Conservation (phyloP, 2,888 invertebrate species). For the Dryomyza anilis region DNA sequence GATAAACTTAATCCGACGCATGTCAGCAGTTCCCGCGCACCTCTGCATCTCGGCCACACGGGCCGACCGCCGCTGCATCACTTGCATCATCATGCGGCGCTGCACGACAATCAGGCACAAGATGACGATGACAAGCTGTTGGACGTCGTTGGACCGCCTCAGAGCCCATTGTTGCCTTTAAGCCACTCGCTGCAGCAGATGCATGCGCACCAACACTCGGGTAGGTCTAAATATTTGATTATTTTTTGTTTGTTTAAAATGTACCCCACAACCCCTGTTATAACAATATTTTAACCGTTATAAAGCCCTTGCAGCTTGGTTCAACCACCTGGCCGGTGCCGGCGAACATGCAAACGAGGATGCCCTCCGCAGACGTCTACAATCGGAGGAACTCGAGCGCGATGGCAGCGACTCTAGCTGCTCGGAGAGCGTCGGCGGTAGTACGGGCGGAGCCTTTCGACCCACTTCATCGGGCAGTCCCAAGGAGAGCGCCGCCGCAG, state of each 20-base stretch:
- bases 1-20: constrained; percentile 65
- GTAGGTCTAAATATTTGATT: constrained; percentile 48
- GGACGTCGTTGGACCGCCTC: constrained; percentile 87
- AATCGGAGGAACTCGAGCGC: constrained; percentile 69
- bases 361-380: constrained; percentile 63
- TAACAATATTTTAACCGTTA: constrained; percentile 41
- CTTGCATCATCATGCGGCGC: constrained; percentile 49
- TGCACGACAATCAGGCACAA: constrained; percentile 62
- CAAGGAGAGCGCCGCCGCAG: constrained; percentile 61
- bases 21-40: constrained; percentile 63
- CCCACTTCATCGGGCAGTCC: constrained; percentile 64
- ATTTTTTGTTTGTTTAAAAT: background rate
- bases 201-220: constrained; percentile 63
- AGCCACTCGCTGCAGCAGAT: constrained; percentile 62
- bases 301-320: constrained; percentile 67
- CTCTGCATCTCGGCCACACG: constrained; percentile 59
- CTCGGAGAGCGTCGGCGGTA: constrained; percentile 67
- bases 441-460: constrained; percentile 61
- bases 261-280: background rate
- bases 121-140: constrained; percentile 85
- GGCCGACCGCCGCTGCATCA: constrained; percentile 57
- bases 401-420: constrained; percentile 77
- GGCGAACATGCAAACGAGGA: constrained; percentile 64
- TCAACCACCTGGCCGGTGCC: constrained; percentile 66
- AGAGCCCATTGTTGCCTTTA: constrained; percentile 75